Evolutionary conservation across 2,888 invertebrate genomes (phyloP), one percentile per base, ranked within the genome.

Genomic region (Mactromeris polynyma): DNA sequence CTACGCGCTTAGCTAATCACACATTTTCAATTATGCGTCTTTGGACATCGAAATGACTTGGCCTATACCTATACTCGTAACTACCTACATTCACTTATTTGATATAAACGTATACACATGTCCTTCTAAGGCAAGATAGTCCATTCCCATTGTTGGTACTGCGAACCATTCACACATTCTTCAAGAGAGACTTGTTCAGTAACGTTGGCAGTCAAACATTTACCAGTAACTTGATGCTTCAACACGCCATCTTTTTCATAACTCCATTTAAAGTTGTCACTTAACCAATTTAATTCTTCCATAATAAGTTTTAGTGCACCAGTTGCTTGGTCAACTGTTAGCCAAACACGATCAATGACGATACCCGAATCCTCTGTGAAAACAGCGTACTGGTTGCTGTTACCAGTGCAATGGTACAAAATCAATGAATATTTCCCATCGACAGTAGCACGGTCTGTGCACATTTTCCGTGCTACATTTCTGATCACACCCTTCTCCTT

Each of bases 81-180:
- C n/a, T n/a, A n/a, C 58, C 26, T 26, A 64, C 58, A 64, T 64
- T 64, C 9, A 26, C 26, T 1, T 26, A 26, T 26, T 11, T 26
- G 58, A 26, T 26, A 64, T 64, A 26, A 9, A n/a, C 9, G 46
- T 46, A 9, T 17, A 2, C 2, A 58, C 21, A 58, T n/a, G 7
- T n/a, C 1, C 36, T 3, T 17, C 9, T 6, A 33, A 73, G 73
- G 4, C 69, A 69, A 9, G 2, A 33, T 73, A 9, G 78, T 73
- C 86, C 86, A 87, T 17, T 87, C 77, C 86, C 86, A 87, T 78
- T 51, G 38, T 21, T 87, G 86, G n/a, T 11, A 42, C 3, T n/a
- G 82, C 31, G 78, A 36, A 26, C 19, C 54, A 9, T 51, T 31
- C 11, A 11, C 36, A 64, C 86, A 87, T 21, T 9, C 58, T 58